phyloP scores from a whole-genome alignment of 2,888 invertebrate species.

The Mimas tiliae region DNA sequence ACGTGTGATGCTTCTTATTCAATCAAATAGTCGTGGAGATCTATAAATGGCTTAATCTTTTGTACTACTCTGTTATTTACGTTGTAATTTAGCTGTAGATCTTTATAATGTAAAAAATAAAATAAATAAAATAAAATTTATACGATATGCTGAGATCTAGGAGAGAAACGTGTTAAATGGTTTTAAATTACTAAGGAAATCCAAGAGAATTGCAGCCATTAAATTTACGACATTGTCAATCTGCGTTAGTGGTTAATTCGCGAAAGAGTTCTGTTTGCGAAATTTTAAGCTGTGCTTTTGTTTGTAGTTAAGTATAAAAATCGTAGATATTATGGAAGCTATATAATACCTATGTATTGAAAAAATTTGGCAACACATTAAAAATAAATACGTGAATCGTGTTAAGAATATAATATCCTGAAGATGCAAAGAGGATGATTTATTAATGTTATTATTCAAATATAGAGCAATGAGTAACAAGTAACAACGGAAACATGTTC shows the following conservation, averaged over 20 bases:
- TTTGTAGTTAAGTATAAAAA: too few relatives aligned
- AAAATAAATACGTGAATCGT: too few relatives aligned
- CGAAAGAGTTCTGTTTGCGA: neutral
- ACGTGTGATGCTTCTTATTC: too few relatives aligned
- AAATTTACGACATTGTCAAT: neutral
- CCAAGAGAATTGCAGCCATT: neutral
- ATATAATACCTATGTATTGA: too few relatives aligned
- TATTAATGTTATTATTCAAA: neutral
- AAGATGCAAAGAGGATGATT: neutral
- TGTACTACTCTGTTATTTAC: too few relatives aligned
- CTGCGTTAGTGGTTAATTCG: neutral
- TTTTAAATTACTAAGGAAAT: neutral
- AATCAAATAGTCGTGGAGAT: too few relatives aligned
- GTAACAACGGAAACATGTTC: constrained; percentile 27
- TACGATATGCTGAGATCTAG: neutral
- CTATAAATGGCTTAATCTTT: too few relatives aligned
- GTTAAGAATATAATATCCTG: neutral
- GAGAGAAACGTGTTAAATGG: neutral
- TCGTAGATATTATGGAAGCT: too few relatives aligned
- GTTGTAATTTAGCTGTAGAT: too few relatives aligned
- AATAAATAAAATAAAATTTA: too few relatives aligned
- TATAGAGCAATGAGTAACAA: constrained; percentile 24
- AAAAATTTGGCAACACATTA: too few relatives aligned
- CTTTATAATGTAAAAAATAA: too few relatives aligned
- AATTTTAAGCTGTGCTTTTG: neutral